Base-by-base conservation (phyloP, 2,113 vertebrate species). In the Forbesichthys papilliferus region DNA sequence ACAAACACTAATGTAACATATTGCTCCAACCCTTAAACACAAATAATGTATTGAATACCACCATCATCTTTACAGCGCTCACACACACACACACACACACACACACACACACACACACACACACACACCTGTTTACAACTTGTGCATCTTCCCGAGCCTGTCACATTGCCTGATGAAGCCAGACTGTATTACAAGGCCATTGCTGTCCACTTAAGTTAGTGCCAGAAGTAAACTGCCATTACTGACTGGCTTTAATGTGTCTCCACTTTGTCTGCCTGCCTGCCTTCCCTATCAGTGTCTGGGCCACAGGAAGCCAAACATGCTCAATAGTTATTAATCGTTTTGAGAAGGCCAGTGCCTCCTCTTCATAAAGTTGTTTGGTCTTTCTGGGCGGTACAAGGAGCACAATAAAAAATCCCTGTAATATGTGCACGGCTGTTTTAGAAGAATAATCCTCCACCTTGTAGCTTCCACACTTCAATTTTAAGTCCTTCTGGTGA, bases 181-280 rank as follows among this genome's bases (percentile, higher is more conserved):
- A 86, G 79, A 81, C 80, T 81, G 68, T 79, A 85, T 87, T 82
- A 83, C 82, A 83, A 84, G 87, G 80, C 87, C 86, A 82, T 82
- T 73, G 84, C 83, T 88, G 84, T 85, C 85, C 86, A 92, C 91
- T 92, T 92, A 92, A 92, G 89, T 86, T 87, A 90, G 89, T 88
- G 88, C 88, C 87, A 84, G 88, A 81, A 90, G 87, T 92, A 93
- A 93, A 92, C 91, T 90, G 90, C 91, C 89, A 90, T 92, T 91
- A 91, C 87, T 74, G 81, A 67, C 73, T 63, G 65, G 78, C 88
- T 90, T 92, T 93, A 93, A 93, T 92, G 90, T 81, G 87, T 87
- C 89, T 90, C 86, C 86, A 87, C 80, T 83, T 84, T 90, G 89
- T 93, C 90, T 92, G 89, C 86, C 83, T 92, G 89, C 86, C 83